Evolutionary conservation across 2,888 invertebrate species (phyloP), one percentile per base, ranked within the genome.

Genomic region (Hymenopus coronatus): DNA sequence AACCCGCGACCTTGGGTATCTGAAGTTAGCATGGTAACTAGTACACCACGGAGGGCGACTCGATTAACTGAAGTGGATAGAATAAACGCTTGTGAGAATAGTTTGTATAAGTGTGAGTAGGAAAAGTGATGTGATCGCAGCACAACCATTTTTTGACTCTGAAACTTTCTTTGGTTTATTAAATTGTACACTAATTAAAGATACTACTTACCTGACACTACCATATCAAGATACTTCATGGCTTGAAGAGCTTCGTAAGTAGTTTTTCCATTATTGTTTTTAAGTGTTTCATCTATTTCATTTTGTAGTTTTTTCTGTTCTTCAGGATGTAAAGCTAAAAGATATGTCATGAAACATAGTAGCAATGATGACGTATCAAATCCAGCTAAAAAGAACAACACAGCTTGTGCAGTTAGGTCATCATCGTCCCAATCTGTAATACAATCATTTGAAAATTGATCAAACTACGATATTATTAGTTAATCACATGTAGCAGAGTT

Each of bases 141-240:
- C n/a, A n/a, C n/a, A n/a, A n/a, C n/a, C n/a, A n/a, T n/a, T n/a
- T n/a, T n/a, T n/a, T n/a, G n/a, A n/a, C n/a, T n/a, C n/a, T n/a
- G n/a, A n/a, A n/a, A n/a, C n/a, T n/a, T n/a, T n/a, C n/a, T n/a
- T n/a, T n/a, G n/a, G n/a, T n/a, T n/a, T n/a, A n/a, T n/a, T n/a
- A n/a, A n/a, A n/a, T n/a, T n/a, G n/a, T n/a, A n/a, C n/a, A n/a
- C n/a, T n/a, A 70, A 25, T 20, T 20, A 70, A 20, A 1, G 6
- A 20, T 9, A 20, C 20, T 20, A 70, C 54, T 89, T 90, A 91
- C 91, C 91, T 89, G 90, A 85, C 89, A 92, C 92, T 0, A 95
- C 95, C 95, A 95, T 95, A 89, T 96, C 95, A 93, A 96, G 92
- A 89, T 95, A 96, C 28, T 93, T 93, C 95, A 96, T 94, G 46